A percentile compares a stretch with the other conserved stretches of the same genome.
Conservation (phyloP, 2,797 vertebrate genomes). For the Ciconia nigra region DNA sequence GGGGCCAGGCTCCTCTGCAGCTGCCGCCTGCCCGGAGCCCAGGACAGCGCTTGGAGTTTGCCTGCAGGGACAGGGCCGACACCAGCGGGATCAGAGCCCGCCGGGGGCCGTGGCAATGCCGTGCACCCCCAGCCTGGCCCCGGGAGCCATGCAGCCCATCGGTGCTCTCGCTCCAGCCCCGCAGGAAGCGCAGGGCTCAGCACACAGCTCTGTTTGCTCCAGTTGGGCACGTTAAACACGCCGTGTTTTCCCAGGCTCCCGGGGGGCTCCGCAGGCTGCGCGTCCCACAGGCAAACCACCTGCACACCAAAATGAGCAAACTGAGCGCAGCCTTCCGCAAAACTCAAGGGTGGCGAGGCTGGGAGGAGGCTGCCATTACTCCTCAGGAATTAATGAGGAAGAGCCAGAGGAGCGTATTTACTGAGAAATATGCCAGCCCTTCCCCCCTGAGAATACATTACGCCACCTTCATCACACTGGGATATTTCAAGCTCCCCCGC, state of each 20-base stretch:
- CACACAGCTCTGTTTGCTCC: not conserved
- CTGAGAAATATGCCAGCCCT: not conserved
- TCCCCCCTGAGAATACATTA: not conserved
- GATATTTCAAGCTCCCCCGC: not conserved
- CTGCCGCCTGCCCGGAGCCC: not conserved
- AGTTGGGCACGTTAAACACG: not conserved
- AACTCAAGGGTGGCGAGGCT: not conserved
- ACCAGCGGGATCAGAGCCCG: not conserved
- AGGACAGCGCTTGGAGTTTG: not conserved
- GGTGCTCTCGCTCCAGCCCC: not conserved
- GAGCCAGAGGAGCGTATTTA: not conserved
- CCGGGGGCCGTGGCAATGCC: fast-evolving
- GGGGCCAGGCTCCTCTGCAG: not conserved
- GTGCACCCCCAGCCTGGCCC: not conserved
- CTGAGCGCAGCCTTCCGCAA: not conserved
- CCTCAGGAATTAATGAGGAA: not conserved
- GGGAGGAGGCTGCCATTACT: not conserved
- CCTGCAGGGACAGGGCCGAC: not conserved
- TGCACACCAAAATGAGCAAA: not conserved
- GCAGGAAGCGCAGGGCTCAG: not conserved
- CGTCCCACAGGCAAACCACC: not conserved
- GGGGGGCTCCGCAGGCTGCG: not conserved
- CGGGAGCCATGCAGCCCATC: fast-evolving
- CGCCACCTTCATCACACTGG: not conserved
- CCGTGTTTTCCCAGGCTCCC: not conserved